Conservation (phyloP, 2,113 vertebrate species). For the Peromyscus polionotus region DNA sequence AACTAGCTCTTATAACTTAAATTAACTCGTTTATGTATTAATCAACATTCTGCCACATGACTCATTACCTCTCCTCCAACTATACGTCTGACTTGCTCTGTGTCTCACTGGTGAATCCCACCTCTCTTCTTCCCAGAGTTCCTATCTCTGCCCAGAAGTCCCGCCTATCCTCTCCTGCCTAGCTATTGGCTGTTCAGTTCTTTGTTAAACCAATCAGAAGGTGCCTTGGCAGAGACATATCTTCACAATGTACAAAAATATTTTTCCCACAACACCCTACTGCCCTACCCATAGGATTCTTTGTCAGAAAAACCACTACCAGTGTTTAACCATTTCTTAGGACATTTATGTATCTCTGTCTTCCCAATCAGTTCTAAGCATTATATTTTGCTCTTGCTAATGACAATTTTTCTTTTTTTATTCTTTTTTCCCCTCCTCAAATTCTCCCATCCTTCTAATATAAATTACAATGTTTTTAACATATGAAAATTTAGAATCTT, state of each 20-base stretch:
- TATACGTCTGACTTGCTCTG: neutral
- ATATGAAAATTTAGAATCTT: neutral
- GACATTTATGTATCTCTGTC: neutral
- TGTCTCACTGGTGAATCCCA: neutral
- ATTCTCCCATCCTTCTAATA: neutral
- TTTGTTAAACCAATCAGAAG: neutral
- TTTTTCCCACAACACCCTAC: neutral
- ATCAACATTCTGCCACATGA: neutral
- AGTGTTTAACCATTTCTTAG: slow-evolving; percentile 27
- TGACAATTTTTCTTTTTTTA: neutral
- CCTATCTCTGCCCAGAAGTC: neutral
- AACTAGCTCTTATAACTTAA: neutral
- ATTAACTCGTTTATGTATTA: neutral
- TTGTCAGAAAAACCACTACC: neutral
- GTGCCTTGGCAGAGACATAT: neutral
- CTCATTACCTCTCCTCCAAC: neutral
- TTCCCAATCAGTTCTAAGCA: slow-evolving; percentile 8
- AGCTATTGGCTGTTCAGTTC: neutral
- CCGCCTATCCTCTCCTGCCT: neutral
- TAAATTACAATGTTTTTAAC: neutral
- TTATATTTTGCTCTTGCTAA: neutral
- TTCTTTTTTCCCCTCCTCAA: neutral
- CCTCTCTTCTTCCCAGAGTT: neutral
- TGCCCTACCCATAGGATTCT: neutral
- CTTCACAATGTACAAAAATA: neutral